Base-by-base conservation (phyloP, 2,888 invertebrate genomes). In the Pollenia labialis region DNA sequence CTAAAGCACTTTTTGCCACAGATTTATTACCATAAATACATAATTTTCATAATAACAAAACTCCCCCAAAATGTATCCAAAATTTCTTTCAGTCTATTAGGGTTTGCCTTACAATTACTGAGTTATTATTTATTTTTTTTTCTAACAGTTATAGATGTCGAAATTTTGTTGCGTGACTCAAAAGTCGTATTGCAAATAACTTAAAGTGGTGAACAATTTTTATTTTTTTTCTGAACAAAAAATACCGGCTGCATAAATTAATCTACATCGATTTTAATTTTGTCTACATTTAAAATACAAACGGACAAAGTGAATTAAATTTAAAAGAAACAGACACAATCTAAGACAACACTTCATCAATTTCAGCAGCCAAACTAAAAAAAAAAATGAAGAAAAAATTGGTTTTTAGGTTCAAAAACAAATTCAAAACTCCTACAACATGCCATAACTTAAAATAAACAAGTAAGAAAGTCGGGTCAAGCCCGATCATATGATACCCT, bases 151-250 rank as follows among this genome's bases (percentile, higher is more conserved):
- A 64, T 82, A 79, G 46, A 82, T 58, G 52, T 66, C 82, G 54
- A 82, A 82, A 83, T 58, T 32, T 60, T 72, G 76, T 87, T 84
- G 87, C 84, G 87, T 87, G 87, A 84, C 87, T 84, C 62, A 12
- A 12, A 68, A 74, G 9, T 46, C 40, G 16, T 23, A 44, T 18
- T 50, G 71, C 56, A 76, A 76, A 48, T 64, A 66, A 58, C 4
- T 10, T 23, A 79, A 60, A 50, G 48, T 56, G 16, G 4, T 32
- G 6, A 6, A 32, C 1, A 6, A 32, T 4, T 32, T 48, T 48
- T 68, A n/a, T 16, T 8, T 50, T 40, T 56, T 77, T 56, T 16
- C 9, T 2, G 23, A 58, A 54, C n/a, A 18, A 50, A 74, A 64
- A 42, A 44, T 69, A 11, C 50, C 56, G 72, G 32, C 80, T 72